Base-by-base conservation (phyloP, 2,113 vertebrate species). In the Nycticryphes semicollaris region DNA sequence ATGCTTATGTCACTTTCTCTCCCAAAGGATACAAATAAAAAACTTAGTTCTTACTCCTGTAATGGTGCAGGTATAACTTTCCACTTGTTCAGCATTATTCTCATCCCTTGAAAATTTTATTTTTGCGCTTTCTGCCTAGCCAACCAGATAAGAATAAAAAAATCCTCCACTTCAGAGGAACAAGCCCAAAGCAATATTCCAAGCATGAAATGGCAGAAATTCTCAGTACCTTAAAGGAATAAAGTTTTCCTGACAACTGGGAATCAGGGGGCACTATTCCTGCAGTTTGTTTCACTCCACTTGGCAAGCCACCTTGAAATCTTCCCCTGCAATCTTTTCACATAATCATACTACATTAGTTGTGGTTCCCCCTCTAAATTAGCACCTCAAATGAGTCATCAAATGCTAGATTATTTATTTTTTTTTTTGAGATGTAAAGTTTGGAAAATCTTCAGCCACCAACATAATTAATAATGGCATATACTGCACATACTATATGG, bases 191-290 rank as follows among this genome's bases (percentile, higher is more conserved):
- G 91, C 75, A 96, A 87, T 80, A 90, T 80, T 87, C 28, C 31
- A 93, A 91, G 78, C 84, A 79, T 83, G 72, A 95, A 96, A 96
- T 94, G 62, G 66, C 27, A 93, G 27, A 94, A 94, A 63, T 79
- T 83, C 41, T 83, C 62, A 30, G 7, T 73, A 79, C 28, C 87
- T 73, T 87, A 87, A 66, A 87, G 59, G n/a, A 68, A 75, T 48
- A 50, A 62, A 51, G 14, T 94, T 91, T 57, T 85, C 59, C 74
- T 73, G 59, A 59, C 18, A 73, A 33, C 0, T 85, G 15, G n/a
- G 37, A 76, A 66, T 41, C 63, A 69, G 50, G 15, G 37, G 20
- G 9, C 45, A 69, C 50, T 77, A 74, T 23, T 70, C 15, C 50
- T 76, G 30, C 21, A 72, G 60, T 82, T 68, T 64, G 12, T 79